Conservation (phyloP, 53 echinoderm and acorn worm species). For the Hippasteria phrygiana region DNA sequence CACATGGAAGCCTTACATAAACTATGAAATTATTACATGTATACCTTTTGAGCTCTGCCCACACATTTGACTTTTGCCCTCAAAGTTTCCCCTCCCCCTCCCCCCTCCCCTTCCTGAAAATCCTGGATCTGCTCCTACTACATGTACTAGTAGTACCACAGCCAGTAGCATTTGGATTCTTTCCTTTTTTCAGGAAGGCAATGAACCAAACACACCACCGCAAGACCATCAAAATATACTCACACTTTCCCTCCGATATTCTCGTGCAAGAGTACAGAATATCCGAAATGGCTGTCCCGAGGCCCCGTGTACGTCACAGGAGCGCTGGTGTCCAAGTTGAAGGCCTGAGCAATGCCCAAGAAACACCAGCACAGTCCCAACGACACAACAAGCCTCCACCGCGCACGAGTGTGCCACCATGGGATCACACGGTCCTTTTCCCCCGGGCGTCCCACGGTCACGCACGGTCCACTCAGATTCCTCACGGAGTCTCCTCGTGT, state of each 20-base stretch:
- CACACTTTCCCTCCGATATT: constrained; percentile 86
- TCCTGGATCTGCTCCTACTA: no score
- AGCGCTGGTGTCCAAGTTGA: constrained; percentile 59
- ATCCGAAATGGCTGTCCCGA: constrained; percentile 76
- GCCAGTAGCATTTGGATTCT: no score
- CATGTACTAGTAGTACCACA: no score
- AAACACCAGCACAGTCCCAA: constrained; percentile 18
- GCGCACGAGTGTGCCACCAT: neutral
- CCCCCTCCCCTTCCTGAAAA: no score
- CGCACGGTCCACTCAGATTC: neutral
- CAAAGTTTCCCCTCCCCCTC: no score
- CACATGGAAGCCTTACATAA: no score
- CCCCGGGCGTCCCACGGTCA: constrained; percentile 9
- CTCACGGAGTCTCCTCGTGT: constrained; percentile 43
- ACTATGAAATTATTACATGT: no score
- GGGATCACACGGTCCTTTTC: constrained; percentile 38
- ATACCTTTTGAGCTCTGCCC: no score
- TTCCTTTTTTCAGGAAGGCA: neutral
- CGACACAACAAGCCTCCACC: constrained; percentile 4
- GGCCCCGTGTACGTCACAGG: constrained; percentile 49
- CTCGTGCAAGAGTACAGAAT: constrained; percentile 88
- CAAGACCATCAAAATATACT: constrained; percentile 26
- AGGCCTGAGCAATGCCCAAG: constrained; percentile 9
- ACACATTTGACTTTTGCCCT: no score
- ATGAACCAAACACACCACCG: neutral